These are phyloP conservation scores for Calameuta filiformis DNA, from an alignment of 2,888 invertebrate species.

Conservation along the genomic window DNA sequence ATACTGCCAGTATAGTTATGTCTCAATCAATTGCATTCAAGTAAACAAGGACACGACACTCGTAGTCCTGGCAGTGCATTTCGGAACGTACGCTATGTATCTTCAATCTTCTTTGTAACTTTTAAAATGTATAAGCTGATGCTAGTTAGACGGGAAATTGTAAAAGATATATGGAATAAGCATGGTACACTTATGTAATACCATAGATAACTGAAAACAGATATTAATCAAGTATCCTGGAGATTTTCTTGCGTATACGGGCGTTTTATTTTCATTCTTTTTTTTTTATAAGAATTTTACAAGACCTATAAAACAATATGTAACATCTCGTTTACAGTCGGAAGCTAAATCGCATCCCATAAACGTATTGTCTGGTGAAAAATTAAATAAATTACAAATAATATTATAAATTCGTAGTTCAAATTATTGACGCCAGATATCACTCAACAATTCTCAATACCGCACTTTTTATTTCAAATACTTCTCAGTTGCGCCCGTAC, in stretches of 20 bases:
- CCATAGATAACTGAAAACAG: not conserved
- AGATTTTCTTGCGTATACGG: not conserved
- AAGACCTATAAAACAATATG: not conserved
- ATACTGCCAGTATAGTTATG: no score
- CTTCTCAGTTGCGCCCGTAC: not conserved
- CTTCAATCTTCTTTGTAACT: not conserved
- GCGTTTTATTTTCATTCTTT: not conserved
- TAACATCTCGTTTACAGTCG: not conserved
- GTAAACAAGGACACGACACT: no score
- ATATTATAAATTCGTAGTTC: not conserved
- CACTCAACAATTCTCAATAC: not conserved
- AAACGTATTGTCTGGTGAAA: not conserved
- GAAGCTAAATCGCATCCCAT: not conserved
- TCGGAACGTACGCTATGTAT: no score
- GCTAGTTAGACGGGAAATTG: not conserved
- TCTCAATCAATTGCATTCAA: no score
- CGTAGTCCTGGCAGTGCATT: no score
- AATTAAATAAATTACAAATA: not conserved
- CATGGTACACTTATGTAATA: not conserved
- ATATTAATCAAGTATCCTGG: not conserved
- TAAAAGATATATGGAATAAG: not conserved
- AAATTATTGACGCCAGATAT: not conserved
- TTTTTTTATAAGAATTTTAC: not conserved
- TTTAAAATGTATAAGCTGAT: not conserved
- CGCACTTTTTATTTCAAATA: not conserved